Conservation (phyloP, 2,113 vertebrate species). For the Lipophrys pholis region DNA sequence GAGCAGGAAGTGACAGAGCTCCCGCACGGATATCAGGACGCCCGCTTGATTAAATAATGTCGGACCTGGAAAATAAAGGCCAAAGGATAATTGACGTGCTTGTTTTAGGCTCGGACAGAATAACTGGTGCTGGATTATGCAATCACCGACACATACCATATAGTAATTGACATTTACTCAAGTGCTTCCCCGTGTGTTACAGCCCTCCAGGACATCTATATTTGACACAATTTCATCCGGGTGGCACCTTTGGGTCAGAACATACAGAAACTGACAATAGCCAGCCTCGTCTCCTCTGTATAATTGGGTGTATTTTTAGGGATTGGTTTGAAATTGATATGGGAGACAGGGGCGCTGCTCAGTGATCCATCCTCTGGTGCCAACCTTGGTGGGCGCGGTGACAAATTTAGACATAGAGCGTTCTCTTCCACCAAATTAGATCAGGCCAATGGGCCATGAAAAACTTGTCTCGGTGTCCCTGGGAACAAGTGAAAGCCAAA, state of each 20-base stretch:
- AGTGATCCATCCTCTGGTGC: slow-evolving; percentile 71
- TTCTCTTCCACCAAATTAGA: slow-evolving; percentile 76
- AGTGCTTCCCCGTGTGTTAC: slow-evolving; percentile 2
- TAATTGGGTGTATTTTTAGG: slow-evolving; percentile 78
- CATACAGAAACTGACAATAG: slow-evolving; percentile 40
- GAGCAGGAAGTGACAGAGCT: slow-evolving; percentile 22
- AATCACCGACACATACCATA: not conserved
- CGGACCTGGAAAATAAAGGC: slow-evolving; percentile 22
- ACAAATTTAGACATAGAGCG: slow-evolving; percentile 77
- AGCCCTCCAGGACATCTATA: slow-evolving; percentile 20
- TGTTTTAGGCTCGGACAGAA: slow-evolving; percentile 15
- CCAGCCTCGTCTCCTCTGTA: slow-evolving; percentile 44
- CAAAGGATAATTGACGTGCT: slow-evolving; percentile 44
- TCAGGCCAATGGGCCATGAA: slow-evolving; percentile 75
- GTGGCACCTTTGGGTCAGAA: slow-evolving; percentile 50
- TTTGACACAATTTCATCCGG: slow-evolving; percentile 29
- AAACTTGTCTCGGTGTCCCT: slow-evolving; percentile 68
- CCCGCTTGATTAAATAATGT: slow-evolving; percentile 23
- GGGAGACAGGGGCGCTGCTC: slow-evolving; percentile 71
- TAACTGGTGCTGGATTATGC: slow-evolving; percentile 6
- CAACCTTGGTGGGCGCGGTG: slow-evolving; percentile 75
- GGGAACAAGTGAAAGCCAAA: slow-evolving; percentile 58
- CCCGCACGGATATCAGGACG: slow-evolving; percentile 31
- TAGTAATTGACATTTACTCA: slow-evolving; percentile 13
- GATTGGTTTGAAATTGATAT: slow-evolving; percentile 71